Evolutionary conservation across 1,140 invertebrate genomes (phyloP).

Genomic region (Bombus breviceps): DNA sequence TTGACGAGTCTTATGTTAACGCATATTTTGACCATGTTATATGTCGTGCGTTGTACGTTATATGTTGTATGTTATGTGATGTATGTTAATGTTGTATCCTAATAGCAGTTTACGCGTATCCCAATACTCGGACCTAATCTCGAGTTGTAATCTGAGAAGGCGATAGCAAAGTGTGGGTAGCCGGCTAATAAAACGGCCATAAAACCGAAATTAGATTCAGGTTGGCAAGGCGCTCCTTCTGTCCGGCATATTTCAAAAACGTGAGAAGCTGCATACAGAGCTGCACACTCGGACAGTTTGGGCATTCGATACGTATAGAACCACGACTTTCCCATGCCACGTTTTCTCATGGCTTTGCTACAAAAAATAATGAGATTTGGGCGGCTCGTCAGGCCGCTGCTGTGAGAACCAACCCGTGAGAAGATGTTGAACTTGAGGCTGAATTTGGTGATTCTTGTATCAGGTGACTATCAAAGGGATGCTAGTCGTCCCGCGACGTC

Average conservation of each 20-base stretch:
- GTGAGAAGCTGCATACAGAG: conserved; percentile 54
- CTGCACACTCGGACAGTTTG: conserved; percentile 1
- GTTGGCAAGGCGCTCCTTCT: background rate
- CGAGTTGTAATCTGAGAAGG: background rate
- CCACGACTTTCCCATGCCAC: conserved; percentile 57
- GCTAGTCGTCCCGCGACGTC: background rate
- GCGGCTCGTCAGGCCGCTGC: background rate
- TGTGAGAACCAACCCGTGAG: conserved; percentile 67
- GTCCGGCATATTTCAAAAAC: conserved; percentile 56
- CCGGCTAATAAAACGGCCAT: background rate
- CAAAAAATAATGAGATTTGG: conserved; percentile 69
- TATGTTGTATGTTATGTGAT: no score
- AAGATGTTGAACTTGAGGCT: conserved; percentile 70
- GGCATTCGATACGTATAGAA: conserved; percentile 13
- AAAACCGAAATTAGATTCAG: conserved; percentile 40
- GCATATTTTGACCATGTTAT: no score
- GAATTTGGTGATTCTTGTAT: conserved; percentile 61
- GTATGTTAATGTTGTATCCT: no score
- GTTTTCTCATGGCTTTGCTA: conserved; percentile 46
- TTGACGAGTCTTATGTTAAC: no score
- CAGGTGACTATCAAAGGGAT: conserved; percentile 63
- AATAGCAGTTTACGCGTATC: background rate
- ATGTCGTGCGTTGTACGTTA: no score
- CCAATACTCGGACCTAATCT: background rate
- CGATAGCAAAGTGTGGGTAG: background rate